These are phyloP conservation scores for Petrocephalus microphthalmus DNA, from an alignment of 2,113 vertebrate species.

Conservation along the genomic window DNA sequence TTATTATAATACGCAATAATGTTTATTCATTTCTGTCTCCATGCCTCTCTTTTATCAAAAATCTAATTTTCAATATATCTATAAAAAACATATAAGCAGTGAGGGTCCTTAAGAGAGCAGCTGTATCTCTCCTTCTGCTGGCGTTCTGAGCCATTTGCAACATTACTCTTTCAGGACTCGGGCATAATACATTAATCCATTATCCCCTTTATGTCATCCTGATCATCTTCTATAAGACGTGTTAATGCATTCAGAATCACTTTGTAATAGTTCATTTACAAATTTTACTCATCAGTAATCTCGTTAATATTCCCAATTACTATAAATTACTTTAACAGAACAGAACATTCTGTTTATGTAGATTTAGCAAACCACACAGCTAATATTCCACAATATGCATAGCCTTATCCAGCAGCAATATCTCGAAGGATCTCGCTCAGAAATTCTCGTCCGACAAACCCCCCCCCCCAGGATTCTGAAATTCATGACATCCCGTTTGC, in stretches of 20 bases:
- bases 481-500: background rate
- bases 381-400: background rate
- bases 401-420: background rate
- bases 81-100: background rate
- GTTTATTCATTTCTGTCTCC: background rate
- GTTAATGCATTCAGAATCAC: background rate
- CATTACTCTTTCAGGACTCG: background rate
- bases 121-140: background rate
- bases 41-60: background rate
- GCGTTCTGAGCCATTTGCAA: background rate
- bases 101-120: background rate
- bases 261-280: background rate
- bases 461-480: background rate
- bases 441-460: background rate
- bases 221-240: background rate
- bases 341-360: conserved; percentile 9
- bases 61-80: background rate
- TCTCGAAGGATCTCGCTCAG: background rate
- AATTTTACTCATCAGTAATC: background rate
- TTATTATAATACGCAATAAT: background rate
- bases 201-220: background rate
- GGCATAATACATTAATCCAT: background rate
- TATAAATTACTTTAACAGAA: background rate
- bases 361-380: background rate
- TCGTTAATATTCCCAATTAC: background rate